phyloP scores from a whole-genome alignment of 37 sponge, comb jelly and placozoan genomes.

The Geodia barretti region DNA sequence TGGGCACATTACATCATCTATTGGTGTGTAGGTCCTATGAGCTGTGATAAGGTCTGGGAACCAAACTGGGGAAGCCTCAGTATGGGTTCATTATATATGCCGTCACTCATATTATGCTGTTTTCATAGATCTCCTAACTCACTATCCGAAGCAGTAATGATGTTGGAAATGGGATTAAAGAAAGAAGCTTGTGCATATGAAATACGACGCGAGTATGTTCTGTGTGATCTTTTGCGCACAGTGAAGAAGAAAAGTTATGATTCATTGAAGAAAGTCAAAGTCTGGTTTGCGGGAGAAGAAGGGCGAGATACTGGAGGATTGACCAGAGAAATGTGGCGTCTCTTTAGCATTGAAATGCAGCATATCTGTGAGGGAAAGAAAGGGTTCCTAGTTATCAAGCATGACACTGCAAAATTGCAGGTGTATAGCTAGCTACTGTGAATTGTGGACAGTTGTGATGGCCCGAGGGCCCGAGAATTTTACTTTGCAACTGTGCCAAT shows the following conservation, averaged over 20 bases:
- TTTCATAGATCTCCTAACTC: neutral
- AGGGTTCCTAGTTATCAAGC: neutral
- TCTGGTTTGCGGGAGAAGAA: conserved; percentile 1
- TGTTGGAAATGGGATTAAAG: neutral
- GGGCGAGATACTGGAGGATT: conserved; percentile 7
- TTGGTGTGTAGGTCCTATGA: too few species aligned
- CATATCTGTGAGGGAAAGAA: conserved; percentile 11
- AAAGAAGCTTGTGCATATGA: neutral
- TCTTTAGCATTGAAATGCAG: conserved; percentile 2
- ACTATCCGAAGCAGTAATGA: neutral
- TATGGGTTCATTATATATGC: too few species aligned
- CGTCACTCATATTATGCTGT: too few species aligned
- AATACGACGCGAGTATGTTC: conserved; percentile 8
- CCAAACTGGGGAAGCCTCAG: too few species aligned
- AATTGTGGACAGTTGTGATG: too few species aligned
- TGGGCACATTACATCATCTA: too few species aligned
- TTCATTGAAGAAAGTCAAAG: neutral
- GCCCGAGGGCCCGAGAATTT: too few species aligned
- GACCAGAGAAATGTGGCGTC: conserved; percentile 11
- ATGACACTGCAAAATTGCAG: conserved; percentile 1
- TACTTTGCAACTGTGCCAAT: neutral
- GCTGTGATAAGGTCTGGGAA: too few species aligned
- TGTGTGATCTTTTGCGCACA: neutral
- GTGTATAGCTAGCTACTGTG: neutral
- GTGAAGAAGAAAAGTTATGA: neutral